phyloP scores from a whole-genome alignment of 2,888 invertebrate genomes.

The Noctua janthe region DNA sequence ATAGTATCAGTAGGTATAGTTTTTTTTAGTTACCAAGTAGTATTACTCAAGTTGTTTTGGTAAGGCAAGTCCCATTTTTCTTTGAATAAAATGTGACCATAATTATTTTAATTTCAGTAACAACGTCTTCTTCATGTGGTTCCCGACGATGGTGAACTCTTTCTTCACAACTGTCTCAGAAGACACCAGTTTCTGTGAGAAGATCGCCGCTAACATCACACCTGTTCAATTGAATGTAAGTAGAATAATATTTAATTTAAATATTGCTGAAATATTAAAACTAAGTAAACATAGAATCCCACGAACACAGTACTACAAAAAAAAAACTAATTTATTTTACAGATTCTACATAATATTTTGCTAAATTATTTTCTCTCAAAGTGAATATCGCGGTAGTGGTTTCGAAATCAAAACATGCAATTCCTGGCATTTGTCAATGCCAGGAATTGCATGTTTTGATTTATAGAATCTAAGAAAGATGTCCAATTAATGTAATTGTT shows the following conservation, averaged over 20 bases:
- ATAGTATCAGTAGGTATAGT: too few species aligned
- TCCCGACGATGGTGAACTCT: conserved; percentile 84
- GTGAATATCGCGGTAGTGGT: too few species aligned
- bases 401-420: too few species aligned
- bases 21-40: too few species aligned
- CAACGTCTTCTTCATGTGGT: conserved; percentile 84
- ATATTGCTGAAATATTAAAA: too few species aligned
- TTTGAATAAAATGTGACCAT: too few species aligned
- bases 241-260: background rate
- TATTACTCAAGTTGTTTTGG: too few species aligned
- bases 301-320: background rate
- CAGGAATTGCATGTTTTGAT: background rate
- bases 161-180: conserved; percentile 67
- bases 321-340: background rate
- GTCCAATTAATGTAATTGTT: background rate
- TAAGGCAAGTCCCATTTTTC: too few species aligned
- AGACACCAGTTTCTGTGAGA: conserved; percentile 65
- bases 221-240: conserved; percentile 42
- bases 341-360: background rate
- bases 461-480: background rate
- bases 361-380: background rate
- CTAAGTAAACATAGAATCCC: background rate
- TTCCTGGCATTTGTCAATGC: background rate
- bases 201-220: conserved; percentile 60
- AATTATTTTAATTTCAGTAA: conserved; percentile 68